Evolutionary conservation across 1,140 invertebrate species (phyloP).

Genomic region (Colletes gigas): DNA sequence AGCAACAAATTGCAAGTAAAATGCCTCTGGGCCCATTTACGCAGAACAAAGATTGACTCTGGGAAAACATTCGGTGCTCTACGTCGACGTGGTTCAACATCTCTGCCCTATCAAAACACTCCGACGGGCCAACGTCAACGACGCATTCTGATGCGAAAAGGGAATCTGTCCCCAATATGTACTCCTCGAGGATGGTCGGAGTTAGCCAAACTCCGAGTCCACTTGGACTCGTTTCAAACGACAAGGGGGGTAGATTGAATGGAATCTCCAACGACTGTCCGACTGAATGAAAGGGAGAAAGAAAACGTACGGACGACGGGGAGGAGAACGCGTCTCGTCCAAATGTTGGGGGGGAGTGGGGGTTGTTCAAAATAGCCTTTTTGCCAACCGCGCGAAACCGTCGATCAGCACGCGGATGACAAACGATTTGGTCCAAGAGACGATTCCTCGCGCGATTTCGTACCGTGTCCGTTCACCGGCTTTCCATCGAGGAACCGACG

Average conservation of each 20-base stretch:
- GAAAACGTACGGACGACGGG: too few relatives aligned
- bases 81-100: too few relatives aligned
- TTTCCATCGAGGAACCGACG: background rate
- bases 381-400: slow-evolving; percentile 1
- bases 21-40: too few relatives aligned
- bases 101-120: too few relatives aligned
- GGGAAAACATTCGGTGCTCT: too few relatives aligned
- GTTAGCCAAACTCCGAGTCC: background rate
- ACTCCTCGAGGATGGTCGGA: too few relatives aligned
- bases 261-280: background rate
- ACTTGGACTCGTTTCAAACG: background rate
- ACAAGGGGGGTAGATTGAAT: background rate
- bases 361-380: background rate
- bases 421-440: background rate
- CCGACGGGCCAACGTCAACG: too few relatives aligned
- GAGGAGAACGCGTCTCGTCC: background rate
- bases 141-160: too few relatives aligned
- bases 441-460: background rate
- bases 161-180: too few relatives aligned
- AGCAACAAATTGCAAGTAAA: too few relatives aligned
- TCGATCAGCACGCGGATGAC: background rate
- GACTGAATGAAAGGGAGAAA: slow-evolving; percentile 6
- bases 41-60: too few relatives aligned
- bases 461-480: slow-evolving; percentile 30
- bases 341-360: background rate